Base-by-base conservation (phyloP, 2,797 vertebrate genomes). In the Coluber constrictor region DNA sequence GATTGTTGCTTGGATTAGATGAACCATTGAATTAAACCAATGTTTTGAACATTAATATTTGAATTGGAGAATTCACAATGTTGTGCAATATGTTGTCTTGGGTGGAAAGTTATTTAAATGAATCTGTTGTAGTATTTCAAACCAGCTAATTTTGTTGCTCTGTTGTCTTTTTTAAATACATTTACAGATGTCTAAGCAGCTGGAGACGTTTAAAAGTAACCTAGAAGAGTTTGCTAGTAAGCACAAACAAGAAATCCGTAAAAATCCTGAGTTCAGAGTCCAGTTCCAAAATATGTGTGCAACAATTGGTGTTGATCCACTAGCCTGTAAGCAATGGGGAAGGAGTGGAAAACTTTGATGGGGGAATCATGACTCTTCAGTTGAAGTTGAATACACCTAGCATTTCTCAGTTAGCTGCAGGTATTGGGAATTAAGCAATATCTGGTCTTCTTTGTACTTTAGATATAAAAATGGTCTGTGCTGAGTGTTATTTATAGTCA, bases 281-380 rank as follows among this genome's bases (percentile, higher is more conserved):
- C 99, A 99, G 98, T 99, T 99, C 96, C 99, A 99, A 96, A 99
- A 99, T 89, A 99, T 99, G 99, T 99, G 99, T 47, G 99, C 99
- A 12, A 99, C 99, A 5, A 99, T 99, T 1, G 99, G 99, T 4
- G 99, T 99, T 16, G 99, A 99, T 91, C 99, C 99, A 0, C 97
- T 99, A 29, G 99, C 99, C 66, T 99, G 99, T 99, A 98, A 98
- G 98, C 90, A 92, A 4, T 56, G 90, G 59, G 70, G 27, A 43
- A 47, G 25, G 18, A 47, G 37, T 83, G 37, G 55, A 66, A 55
- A n/a, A 70, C 47, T 63, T 54, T 70, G 27, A 54, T 54, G 16
- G 89, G 16, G 60, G 51, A 5, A 11, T 7, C 51, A 16, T 51
- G 4, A 20, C 13, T 27, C 37, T 63, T 61, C 43, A 63, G 7